Conservation (phyloP, 2,888 invertebrate genomes). For the Aleiodes testaceus region DNA sequence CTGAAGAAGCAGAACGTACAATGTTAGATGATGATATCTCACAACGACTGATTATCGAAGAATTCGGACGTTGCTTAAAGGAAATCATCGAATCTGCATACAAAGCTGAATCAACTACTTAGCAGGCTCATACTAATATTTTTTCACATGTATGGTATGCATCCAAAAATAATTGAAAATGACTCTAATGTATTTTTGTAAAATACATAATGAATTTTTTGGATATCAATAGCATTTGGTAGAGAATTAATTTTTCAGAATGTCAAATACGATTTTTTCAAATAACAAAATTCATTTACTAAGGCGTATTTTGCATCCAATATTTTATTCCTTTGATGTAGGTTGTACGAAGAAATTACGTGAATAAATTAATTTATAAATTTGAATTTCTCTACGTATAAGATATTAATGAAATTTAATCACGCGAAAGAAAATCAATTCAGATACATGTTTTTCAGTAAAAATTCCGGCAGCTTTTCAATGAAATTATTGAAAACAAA, state of each 20-base stretch:
- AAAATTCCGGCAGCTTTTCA: too few species aligned
- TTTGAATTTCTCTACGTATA: too few species aligned
- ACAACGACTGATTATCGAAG: conserved; percentile 88
- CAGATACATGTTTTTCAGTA: too few species aligned
- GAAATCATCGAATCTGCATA: conserved; percentile 89
- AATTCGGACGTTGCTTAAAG: conserved; percentile 94
- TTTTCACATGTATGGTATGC: conserved; percentile 22
- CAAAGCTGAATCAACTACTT: conserved; percentile 72
- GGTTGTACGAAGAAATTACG: neutral
- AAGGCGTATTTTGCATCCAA: conserved; percentile 35
- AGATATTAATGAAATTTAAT: too few species aligned
- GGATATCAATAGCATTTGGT: neutral
- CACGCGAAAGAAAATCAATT: too few species aligned
- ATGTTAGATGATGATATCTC: conserved; percentile 78
- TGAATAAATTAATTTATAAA: neutral
- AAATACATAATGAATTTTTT: conserved; percentile 9
- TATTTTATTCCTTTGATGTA: conserved; percentile 24
- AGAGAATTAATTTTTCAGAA: too few species aligned
- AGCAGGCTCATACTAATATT: conserved; percentile 57
- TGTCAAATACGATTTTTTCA: neutral
- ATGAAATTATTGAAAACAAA: too few species aligned
- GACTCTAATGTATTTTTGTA: neutral
- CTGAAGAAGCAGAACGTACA: conserved; percentile 83
- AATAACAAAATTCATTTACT: too few species aligned
- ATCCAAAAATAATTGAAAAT: conserved; percentile 28